phyloP scores from a whole-genome alignment of 2,113 vertebrate genomes.

The Sigmodon hispidus region DNA sequence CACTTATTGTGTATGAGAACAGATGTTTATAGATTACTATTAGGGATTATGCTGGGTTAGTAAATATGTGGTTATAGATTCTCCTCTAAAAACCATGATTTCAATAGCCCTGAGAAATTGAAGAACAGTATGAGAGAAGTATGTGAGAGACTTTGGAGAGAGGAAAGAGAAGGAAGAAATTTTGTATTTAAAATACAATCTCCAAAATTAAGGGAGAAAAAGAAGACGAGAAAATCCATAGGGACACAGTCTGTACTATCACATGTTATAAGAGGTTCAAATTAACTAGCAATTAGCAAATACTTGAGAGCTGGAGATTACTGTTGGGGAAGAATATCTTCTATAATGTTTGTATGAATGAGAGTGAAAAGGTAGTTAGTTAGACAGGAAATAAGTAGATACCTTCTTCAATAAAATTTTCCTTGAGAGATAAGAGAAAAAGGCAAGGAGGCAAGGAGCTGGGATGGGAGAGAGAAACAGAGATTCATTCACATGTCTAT shows the following conservation, averaged over 20 bases:
- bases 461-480: no score
- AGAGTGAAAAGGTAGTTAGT: background rate
- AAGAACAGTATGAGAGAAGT: background rate
- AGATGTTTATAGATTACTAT: background rate
- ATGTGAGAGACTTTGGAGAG: background rate
- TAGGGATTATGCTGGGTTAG: background rate
- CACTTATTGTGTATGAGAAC: background rate
- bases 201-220: background rate
- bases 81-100: background rate
- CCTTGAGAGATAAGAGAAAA: background rate
- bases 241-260: background rate
- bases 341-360: background rate
- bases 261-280: background rate
- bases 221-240: background rate
- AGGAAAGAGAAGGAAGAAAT: background rate
- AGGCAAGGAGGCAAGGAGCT: background rate
- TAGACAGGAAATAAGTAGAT: background rate
- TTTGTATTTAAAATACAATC: background rate
- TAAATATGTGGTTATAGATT: background rate
- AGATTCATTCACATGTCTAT: background rate
- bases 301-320: background rate
- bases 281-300: background rate
- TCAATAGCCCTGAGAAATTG: background rate
- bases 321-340: background rate
- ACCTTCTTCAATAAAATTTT: background rate